Evolutionary conservation across 53 echinoderm and acorn worm species (phyloP), one percentile per base, ranked within the genome.

Genomic region (Temnopleurus reevesii): DNA sequence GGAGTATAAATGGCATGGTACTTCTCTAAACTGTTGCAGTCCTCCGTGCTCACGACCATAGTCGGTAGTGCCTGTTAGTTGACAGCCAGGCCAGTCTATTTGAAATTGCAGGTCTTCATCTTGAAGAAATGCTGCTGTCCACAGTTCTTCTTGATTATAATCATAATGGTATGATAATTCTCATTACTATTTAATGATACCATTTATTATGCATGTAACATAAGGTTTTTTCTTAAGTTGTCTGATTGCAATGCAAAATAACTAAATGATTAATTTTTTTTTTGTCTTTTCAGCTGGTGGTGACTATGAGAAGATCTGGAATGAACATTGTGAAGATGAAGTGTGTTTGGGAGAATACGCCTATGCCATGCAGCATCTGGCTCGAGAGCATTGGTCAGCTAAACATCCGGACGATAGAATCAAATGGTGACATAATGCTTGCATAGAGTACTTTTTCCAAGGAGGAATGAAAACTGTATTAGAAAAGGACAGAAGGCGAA

Each of bases 291-390:
- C 91, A 99, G 99, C 96, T 77, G 96, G 94, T 90, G 99, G 99
- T 27, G 96, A 99, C 84, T 99, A 92, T 92, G 94, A 96, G 58
- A 90, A 95, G 49, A 94, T 99, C 55, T 99, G 99, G 99, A 81
- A 81, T 81, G 94, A 96, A 55, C 99, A 99, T 59, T 99, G 99
- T 45, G 91, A 99, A 71, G 99, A 99, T 95, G 99, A 99, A 81
- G 96, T 76, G 2, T 81, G 89, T 25, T 54, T 99, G 65, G 99
- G 93, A 63, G 96, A 99, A 76, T 99, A 99, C 63, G 99, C 99
- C 30, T 94, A 93, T 90, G 99, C 99, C 29, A 99, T 99, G 99
- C 99, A 99, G 76, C 99, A 99, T 81, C 92, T 99, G 27, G 99
- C 99, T 44, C 91, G 89, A 24, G 94, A 99, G 54, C 99, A 99